phyloP scores from a whole-genome alignment of 2,113 vertebrate genomes.

The Neotragus pygmaeus region DNA sequence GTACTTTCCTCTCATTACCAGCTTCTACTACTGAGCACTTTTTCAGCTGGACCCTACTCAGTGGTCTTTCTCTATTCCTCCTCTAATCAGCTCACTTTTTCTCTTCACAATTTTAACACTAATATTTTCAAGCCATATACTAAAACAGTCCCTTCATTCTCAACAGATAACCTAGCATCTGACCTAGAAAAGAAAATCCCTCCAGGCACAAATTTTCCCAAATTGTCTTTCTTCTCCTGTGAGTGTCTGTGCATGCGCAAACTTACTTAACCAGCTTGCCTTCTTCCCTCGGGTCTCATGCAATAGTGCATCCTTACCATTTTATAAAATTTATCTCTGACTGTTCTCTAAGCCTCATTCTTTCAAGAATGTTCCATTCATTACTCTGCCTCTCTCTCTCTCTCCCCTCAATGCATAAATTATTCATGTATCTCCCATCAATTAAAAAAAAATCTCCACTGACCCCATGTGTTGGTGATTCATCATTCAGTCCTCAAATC shows the following conservation, averaged over 20 bases:
- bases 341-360: not conserved
- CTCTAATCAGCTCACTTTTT: not conserved
- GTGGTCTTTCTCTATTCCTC: not conserved
- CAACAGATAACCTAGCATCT: not conserved
- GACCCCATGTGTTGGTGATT: not conserved
- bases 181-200: not conserved
- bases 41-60: not conserved
- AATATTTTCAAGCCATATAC: not conserved
- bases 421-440: not conserved
- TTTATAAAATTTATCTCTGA: not conserved
- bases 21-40: not conserved
- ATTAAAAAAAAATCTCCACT: not conserved
- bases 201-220: not conserved
- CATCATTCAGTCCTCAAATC: not conserved
- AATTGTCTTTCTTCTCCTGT: not conserved
- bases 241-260: rapidly evolving
- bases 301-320: not conserved
- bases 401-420: not conserved
- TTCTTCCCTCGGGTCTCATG: not conserved
- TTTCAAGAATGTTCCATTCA: not conserved
- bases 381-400: not conserved
- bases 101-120: not conserved
- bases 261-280: not conserved
- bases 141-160: not conserved
- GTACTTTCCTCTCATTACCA: not conserved